These are phyloP conservation scores for Nudaria mundana DNA, from an alignment of 2,888 invertebrate species.

Conservation along the genomic window DNA sequence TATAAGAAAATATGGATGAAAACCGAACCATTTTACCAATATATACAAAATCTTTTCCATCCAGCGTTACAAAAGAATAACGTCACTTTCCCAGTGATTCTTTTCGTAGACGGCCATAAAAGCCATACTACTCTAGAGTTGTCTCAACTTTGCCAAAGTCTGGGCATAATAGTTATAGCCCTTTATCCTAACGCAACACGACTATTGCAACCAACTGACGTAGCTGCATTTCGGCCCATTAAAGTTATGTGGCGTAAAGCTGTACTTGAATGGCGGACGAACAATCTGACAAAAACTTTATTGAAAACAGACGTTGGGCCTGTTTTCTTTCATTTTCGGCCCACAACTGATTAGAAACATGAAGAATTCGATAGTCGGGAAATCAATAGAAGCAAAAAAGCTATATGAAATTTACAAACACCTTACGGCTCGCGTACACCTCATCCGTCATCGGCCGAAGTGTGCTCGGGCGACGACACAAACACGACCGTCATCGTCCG, in stretches of 20 bases:
- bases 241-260: conserved; percentile 25
- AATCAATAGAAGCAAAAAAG: too few species aligned
- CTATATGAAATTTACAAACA: too few species aligned
- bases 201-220: conserved; percentile 24
- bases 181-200: conserved; percentile 21
- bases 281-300: conserved; percentile 8
- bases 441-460: too few species aligned
- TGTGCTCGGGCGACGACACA: too few species aligned
- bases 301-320: too few species aligned
- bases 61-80: conserved; percentile 15
- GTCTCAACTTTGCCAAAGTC: conserved; percentile 18
- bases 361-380: too few species aligned
- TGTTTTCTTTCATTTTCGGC: too few species aligned
- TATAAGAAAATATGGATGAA: conserved; percentile 26
- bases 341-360: too few species aligned
- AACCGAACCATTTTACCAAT: conserved; percentile 17
- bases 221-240: conserved; percentile 23
- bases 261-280: conserved; percentile 21
- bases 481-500: too few species aligned
- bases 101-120: conserved; percentile 15
- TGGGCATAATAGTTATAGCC: conserved; percentile 22
- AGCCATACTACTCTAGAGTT: conserved; percentile 14
- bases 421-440: too few species aligned
- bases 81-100: conserved; percentile 18
- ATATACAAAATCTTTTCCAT: conserved; percentile 21